A percentile compares a stretch with the other conserved stretches of the same genome.
These are phyloP conservation scores for Oligia latruncula DNA, from an alignment of 2,888 invertebrate genomes.

Conservation along the genomic window DNA sequence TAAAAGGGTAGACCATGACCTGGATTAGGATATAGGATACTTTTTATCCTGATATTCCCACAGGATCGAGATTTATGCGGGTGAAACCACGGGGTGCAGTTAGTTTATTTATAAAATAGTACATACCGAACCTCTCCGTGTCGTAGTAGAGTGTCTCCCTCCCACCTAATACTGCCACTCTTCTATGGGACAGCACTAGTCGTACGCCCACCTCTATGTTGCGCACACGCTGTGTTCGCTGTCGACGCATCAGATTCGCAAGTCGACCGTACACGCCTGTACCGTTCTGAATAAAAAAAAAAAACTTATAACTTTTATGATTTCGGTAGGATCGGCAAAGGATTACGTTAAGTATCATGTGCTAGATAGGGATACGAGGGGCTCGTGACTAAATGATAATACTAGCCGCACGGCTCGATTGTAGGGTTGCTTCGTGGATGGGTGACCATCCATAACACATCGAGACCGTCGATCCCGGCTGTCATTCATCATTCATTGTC, in stretches of 20 bases:
- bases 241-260: conserved; percentile 92
- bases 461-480: too few relatives aligned
- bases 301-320: too few relatives aligned
- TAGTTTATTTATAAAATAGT: neutral
- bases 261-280: conserved; percentile 93
- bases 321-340: neutral
- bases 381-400: neutral
- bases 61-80: neutral
- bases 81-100: neutral
- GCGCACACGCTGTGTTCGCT: conserved; percentile 91
- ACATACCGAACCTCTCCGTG: conserved; percentile 93
- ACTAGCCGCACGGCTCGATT: neutral
- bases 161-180: conserved; percentile 93
- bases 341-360: neutral
- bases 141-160: conserved; percentile 94
- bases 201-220: conserved; percentile 93
- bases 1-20: neutral
- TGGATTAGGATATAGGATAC: neutral
- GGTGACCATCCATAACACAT: too few relatives aligned
- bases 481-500: too few relatives aligned
- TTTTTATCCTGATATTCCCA: neutral
- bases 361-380: neutral
- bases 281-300: conserved; percentile 90
- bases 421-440: neutral
- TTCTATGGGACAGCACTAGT: conserved; percentile 90